These are phyloP conservation scores for Calidris pygmaea DNA, from an alignment of 2,113 vertebrate species.

Conservation along the genomic window DNA sequence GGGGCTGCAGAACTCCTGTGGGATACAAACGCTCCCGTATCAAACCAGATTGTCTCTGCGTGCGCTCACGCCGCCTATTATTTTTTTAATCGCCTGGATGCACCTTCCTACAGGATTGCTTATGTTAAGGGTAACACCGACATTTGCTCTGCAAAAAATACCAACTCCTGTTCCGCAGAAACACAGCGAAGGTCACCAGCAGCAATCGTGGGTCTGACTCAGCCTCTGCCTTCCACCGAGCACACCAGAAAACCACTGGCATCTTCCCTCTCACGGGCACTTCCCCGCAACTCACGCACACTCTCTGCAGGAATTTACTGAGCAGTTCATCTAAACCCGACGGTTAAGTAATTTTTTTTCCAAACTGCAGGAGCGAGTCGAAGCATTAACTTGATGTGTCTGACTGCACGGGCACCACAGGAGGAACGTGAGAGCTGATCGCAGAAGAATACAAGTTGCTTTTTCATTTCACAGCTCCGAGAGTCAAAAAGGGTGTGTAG, in stretches of 20 bases:
- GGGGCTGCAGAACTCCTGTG: not conserved
- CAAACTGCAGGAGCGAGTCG: constrained; percentile 32
- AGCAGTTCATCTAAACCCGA: not conserved
- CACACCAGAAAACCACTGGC: not conserved
- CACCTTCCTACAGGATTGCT: not conserved
- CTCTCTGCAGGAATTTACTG: not conserved
- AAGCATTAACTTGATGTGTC: constrained; percentile 56
- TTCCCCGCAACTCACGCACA: not conserved
- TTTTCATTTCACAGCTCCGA: constrained; percentile 53
- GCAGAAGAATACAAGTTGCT: constrained; percentile 54
- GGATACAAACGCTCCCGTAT: not conserved
- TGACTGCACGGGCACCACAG: constrained; percentile 37
- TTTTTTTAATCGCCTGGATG: not conserved
- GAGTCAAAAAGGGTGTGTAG: not conserved
- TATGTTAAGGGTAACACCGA: not conserved
- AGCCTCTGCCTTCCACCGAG: not conserved
- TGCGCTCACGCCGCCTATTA: not conserved
- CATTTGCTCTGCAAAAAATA: not conserved
- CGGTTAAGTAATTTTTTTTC: not conserved
- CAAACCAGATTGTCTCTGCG: not conserved
- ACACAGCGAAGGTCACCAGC: fast-evolving
- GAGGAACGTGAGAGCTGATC: constrained; percentile 32
- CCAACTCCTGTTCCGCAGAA: not conserved
- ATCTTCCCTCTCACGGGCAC: fast-evolving
- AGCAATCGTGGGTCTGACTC: not conserved